A percentile compares a stretch with the other conserved stretches of the same genome.
Evolutionary conservation across 2,797 vertebrate species (phyloP).

Genomic region (Acanthiza pusilla): DNA sequence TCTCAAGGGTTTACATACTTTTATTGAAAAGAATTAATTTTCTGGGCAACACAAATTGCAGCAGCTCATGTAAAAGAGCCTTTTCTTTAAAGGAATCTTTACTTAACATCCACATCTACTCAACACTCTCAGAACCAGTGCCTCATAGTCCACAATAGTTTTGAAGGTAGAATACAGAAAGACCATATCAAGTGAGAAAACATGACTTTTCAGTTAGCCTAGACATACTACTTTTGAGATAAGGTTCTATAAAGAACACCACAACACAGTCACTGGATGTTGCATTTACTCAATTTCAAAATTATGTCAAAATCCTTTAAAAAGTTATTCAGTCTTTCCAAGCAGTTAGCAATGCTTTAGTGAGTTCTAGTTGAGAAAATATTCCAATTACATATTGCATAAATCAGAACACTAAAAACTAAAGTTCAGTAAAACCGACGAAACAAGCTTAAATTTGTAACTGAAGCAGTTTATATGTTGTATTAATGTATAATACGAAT

Average conservation of each 20-base stretch:
- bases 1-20: background rate
- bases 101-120: background rate
- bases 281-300: constrained; percentile 16
- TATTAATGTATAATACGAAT: constrained; percentile 30
- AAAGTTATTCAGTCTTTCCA: background rate
- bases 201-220: background rate
- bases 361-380: background rate
- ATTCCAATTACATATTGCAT: background rate
- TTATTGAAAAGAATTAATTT: background rate
- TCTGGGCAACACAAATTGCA: background rate
- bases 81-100: background rate
- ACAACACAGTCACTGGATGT: background rate
- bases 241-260: background rate
- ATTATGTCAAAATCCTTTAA: background rate
- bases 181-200: background rate
- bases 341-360: background rate
- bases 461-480: constrained; percentile 47
- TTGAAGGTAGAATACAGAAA: background rate
- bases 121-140: background rate
- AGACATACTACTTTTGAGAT: background rate
- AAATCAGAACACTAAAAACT: constrained; percentile 35
- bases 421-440: constrained; percentile 39
- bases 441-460: constrained; percentile 60
- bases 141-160: background rate
- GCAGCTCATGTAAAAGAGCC: background rate